Conservation (phyloP, 2,888 invertebrate genomes). For the Plebejus argus region DNA sequence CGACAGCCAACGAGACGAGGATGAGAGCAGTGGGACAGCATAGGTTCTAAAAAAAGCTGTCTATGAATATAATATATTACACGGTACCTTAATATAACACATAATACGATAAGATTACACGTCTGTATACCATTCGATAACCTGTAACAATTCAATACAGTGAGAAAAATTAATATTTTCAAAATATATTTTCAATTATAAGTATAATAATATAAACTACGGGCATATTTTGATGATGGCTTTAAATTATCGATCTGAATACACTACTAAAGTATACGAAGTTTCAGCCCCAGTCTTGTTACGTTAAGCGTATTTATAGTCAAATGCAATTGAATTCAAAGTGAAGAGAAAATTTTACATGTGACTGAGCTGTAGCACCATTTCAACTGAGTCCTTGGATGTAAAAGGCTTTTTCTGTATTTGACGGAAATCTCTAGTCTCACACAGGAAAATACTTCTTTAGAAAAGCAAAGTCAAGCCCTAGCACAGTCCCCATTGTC, state of each 20-base stretch:
- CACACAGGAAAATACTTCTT: constrained; percentile 32
- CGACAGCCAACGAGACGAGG: too few relatives aligned
- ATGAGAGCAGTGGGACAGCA: too few relatives aligned
- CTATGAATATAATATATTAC: too few relatives aligned
- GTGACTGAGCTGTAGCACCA: constrained; percentile 31
- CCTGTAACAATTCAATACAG: too few relatives aligned
- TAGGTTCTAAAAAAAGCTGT: too few relatives aligned
- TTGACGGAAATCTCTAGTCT: constrained; percentile 30
- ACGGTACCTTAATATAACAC: too few relatives aligned
- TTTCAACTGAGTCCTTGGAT: constrained; percentile 31
- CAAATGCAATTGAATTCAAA: constrained; percentile 26
- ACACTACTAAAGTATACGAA: background rate
- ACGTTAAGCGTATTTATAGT: constrained; percentile 24
- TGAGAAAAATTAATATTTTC: too few relatives aligned
- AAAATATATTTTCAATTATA: too few relatives aligned
- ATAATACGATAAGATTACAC: too few relatives aligned
- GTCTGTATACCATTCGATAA: too few relatives aligned
- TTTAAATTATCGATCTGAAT: background rate
- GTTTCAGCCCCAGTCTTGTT: background rate
- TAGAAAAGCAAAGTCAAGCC: constrained; percentile 31
- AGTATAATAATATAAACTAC: too few relatives aligned
- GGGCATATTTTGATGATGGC: background rate
- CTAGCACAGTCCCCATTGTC: constrained; percentile 27
- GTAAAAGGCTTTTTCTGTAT: constrained; percentile 31
- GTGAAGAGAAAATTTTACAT: constrained; percentile 28